Conservation (phyloP, 2,797 vertebrate species). For the Chrosomus eos region DNA sequence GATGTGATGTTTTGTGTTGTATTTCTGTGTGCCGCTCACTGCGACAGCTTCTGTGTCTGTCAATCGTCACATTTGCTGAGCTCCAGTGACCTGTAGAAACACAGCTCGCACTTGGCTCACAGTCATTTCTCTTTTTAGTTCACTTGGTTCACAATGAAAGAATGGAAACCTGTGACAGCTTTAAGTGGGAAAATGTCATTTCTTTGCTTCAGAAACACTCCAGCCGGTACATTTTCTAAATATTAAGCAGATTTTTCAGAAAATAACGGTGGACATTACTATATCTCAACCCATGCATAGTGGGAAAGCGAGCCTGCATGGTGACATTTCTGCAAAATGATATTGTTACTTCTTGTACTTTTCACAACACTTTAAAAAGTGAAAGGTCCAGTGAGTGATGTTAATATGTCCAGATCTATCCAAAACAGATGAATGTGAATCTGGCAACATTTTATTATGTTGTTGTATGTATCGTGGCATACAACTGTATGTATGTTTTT, state of each 20-base stretch:
- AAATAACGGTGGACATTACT: not conserved
- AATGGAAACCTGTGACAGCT: not conserved
- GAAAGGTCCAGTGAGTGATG: too few species aligned
- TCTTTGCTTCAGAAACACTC: not conserved
- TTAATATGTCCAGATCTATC: not conserved
- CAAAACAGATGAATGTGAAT: not conserved
- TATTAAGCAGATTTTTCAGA: not conserved
- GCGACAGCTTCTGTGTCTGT: conserved; percentile 14
- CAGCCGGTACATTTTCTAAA: not conserved
- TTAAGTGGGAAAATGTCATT: not conserved
- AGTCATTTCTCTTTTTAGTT: conserved; percentile 21
- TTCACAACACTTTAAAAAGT: not conserved
- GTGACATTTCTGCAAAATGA: not conserved
- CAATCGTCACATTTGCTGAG: conserved; percentile 32
- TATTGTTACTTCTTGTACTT: not conserved
- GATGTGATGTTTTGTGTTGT: conserved; percentile 29
- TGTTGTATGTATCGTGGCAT: not conserved
- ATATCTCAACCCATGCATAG: too few species aligned
- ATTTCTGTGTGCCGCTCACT: conserved; percentile 12
- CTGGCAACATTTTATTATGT: not conserved
- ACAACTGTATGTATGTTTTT: too few species aligned
- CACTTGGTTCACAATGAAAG: not conserved
- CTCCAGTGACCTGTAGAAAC: conserved; percentile 35
- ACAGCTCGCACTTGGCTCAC: not conserved
- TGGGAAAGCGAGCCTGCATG: too few species aligned